These are phyloP conservation scores for Bolinopsis microptera DNA, from an alignment of 37 sponge, comb jelly and placozoan species.

Conservation along the genomic window DNA sequence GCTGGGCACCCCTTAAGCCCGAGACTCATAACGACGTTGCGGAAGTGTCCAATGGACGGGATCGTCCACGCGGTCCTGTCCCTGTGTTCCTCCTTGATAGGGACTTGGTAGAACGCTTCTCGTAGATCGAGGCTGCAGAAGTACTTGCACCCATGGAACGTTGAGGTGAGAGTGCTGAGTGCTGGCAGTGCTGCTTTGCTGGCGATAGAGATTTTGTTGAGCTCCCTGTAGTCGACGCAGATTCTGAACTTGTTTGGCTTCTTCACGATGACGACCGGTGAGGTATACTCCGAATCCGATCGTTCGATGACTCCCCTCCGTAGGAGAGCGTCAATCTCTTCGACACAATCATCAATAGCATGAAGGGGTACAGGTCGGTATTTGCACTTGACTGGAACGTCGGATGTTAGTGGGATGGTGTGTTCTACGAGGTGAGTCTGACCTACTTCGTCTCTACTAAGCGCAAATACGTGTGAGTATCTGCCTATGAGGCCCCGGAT, in stretches of 20 bases:
- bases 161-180: not conserved
- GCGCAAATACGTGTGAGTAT: not conserved
- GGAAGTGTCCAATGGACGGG: not conserved
- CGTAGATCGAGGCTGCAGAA: not conserved
- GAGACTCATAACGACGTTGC: not conserved
- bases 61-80: not conserved
- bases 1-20: not conserved
- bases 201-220: not conserved
- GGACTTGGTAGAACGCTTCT: not conserved
- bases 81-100: not conserved
- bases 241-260: not conserved
- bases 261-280: not conserved
- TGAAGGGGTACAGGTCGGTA: not conserved
- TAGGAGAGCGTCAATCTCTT: not conserved
- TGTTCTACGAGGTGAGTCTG: not conserved
- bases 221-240: not conserved
- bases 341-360: not conserved
- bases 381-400: not conserved
- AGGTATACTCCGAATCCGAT: not conserved
- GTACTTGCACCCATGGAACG: not conserved
- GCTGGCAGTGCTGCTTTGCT: not conserved
- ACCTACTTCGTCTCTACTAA: not conserved
- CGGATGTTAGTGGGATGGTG: not conserved
- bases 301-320: not conserved
- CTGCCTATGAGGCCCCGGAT: not conserved